Conservation (phyloP, 1,140 invertebrate species). For the Neodiprion fabricii region DNA sequence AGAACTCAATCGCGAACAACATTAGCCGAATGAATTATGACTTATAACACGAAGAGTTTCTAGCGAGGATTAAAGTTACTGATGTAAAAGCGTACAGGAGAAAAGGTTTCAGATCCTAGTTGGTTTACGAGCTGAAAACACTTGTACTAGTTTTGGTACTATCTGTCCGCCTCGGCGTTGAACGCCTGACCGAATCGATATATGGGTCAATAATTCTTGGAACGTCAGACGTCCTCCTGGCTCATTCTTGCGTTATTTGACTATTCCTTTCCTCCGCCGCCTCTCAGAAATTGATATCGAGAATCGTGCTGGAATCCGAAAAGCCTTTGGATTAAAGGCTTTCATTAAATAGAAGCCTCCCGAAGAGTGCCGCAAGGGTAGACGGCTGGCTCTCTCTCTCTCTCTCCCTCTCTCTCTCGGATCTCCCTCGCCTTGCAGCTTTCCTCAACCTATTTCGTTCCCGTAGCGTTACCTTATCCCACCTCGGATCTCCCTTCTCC, state of each 20-base stretch:
- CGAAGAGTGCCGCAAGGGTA: background rate
- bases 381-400: background rate
- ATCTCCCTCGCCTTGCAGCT: background rate
- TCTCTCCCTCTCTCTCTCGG: background rate
- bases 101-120: too few relatives aligned
- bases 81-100: too few relatives aligned
- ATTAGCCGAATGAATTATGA: background rate
- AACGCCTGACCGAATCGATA: background rate
- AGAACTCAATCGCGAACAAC: background rate
- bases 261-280: constrained; percentile 19
- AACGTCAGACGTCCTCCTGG: background rate
- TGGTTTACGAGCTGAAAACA: too few relatives aligned
- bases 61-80: background rate
- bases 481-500: constrained; percentile 15
- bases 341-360: constrained; percentile 10
- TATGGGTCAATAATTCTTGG: background rate
- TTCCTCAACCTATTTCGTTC: background rate
- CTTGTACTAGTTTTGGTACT: too few relatives aligned
- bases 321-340: constrained; percentile 16
- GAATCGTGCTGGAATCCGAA: constrained; percentile 11
- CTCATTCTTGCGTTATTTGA: constrained; percentile 4
- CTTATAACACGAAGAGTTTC: background rate
- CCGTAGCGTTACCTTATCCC: constrained; percentile 19
- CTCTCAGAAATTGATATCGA: constrained; percentile 14
- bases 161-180: background rate